Percentiles rank a stretch among this genome's conserved stretches.
phyloP scores from a whole-genome alignment of 2,888 invertebrate genomes.

The Andrena hattorfiana region DNA sequence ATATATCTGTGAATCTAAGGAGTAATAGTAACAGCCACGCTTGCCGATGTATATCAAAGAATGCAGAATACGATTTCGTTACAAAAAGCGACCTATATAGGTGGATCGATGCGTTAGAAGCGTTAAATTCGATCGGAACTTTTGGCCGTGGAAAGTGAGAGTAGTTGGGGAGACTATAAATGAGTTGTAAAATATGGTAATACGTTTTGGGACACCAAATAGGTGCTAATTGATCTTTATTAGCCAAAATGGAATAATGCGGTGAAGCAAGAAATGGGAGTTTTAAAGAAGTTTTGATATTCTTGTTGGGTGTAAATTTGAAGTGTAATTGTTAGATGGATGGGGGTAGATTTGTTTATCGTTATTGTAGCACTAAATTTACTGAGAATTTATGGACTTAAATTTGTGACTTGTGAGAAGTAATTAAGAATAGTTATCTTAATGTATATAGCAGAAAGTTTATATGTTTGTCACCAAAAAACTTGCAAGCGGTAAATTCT shows the following conservation, averaged over 20 bases:
- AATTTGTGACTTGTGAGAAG: no score
- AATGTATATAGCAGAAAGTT: no score
- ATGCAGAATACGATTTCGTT: slow-evolving; percentile 8
- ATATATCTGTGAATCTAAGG: slow-evolving; percentile 31
- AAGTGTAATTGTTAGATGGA: no score
- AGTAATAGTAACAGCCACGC: not conserved
- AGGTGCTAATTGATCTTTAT: not conserved
- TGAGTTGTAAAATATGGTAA: slow-evolving; percentile 4
- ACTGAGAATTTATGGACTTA: no score
- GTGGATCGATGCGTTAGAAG: not conserved
- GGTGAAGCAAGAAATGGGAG: no score
- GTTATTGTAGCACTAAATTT: no score
- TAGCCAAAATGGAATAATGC: not conserved
- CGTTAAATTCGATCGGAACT: not conserved
- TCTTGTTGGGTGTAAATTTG: no score
- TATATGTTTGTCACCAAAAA: no score
- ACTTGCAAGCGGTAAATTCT: no score
- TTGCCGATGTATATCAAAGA: not conserved
- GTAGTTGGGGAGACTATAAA: not conserved
- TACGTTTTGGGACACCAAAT: not conserved
- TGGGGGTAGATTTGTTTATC: no score
- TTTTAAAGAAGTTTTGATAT: no score
- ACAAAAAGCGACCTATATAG: not conserved
- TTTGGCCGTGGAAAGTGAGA: not conserved
- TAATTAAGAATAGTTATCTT: no score